These are phyloP conservation scores for Myotis vivesi DNA, from an alignment of 2,797 vertebrate genomes.

Conservation along the genomic window DNA sequence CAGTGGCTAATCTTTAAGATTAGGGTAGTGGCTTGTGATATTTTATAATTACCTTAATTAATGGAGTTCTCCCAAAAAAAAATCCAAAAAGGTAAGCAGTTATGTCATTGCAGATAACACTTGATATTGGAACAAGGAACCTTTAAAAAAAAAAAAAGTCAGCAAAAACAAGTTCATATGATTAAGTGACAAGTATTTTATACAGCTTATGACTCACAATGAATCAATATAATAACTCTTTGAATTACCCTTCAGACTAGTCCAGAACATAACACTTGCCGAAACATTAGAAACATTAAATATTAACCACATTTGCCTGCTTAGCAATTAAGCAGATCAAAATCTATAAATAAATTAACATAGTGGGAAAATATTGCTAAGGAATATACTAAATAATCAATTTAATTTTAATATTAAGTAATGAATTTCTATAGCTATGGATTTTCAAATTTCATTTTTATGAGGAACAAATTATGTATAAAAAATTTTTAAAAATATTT, in stretches of 20 bases:
- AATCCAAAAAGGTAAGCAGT: conserved; percentile 98
- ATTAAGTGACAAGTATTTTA: conserved; percentile 10
- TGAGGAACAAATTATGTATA: not conserved
- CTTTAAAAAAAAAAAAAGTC: conserved; percentile 81
- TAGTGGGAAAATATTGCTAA: not conserved
- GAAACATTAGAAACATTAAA: not conserved
- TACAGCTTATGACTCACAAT: not conserved
- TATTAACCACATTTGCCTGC: not conserved
- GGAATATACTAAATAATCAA: not conserved
- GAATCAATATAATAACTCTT: not conserved
- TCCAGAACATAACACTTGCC: not conserved
- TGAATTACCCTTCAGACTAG: not conserved
- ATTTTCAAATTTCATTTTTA: conserved; percentile 31
- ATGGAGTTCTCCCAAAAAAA: conserved; percentile 97
- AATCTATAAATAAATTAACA: not conserved
- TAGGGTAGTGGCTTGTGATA: not conserved
- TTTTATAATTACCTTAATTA: conserved; percentile 92
- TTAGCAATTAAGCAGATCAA: not conserved
- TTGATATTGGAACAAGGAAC: conserved; percentile 98
- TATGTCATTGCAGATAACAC: conserved; percentile 98
- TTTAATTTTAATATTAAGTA: not conserved
- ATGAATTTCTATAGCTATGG: not conserved
- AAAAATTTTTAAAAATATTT: not conserved
- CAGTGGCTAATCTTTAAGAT: not conserved
- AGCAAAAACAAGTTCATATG: conserved; percentile 51